Percentiles rank a stretch among this genome's conserved stretches.
phyloP scores from a whole-genome alignment of 2,797 vertebrate genomes.

The Cuculus canorus region DNA sequence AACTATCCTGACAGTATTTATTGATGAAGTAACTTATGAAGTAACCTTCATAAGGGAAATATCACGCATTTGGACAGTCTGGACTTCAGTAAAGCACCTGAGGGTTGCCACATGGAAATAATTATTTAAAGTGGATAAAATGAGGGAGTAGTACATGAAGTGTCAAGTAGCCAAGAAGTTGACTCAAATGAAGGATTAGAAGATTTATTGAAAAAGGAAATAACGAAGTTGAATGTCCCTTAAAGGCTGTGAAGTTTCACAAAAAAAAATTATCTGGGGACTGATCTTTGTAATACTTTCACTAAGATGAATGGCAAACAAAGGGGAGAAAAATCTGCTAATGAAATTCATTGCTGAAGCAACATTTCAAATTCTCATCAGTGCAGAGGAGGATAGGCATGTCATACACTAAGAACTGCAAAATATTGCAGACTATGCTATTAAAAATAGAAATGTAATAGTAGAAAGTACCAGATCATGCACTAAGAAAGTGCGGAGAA shows the following conservation, averaged over 20 bases:
- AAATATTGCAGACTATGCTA: background rate
- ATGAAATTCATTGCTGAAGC: background rate
- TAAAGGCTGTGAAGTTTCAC: background rate
- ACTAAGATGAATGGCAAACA: background rate
- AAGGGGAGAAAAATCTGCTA: background rate
- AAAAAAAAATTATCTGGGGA: background rate
- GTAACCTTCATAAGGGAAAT: background rate
- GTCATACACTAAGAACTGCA: background rate
- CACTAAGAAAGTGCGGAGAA: background rate
- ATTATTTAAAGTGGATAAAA: background rate
- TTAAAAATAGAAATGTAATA: conserved; percentile 23
- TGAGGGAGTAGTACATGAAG: background rate
- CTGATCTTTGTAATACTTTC: background rate
- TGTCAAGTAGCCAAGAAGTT: background rate
- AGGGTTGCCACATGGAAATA: background rate
- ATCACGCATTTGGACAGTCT: background rate
- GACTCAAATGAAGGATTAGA: background rate
- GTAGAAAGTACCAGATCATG: conserved; percentile 1
- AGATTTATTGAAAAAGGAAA: background rate
- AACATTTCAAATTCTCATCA: background rate
- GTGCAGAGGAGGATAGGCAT: background rate
- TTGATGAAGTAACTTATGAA: rapidly evolving
- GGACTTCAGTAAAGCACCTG: background rate
- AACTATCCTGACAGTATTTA: background rate
- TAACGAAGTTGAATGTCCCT: background rate